Evolutionary conservation across 1,140 invertebrate species (phyloP), one percentile per base, ranked within the genome.

Genomic region (Subanguina moxae): DNA sequence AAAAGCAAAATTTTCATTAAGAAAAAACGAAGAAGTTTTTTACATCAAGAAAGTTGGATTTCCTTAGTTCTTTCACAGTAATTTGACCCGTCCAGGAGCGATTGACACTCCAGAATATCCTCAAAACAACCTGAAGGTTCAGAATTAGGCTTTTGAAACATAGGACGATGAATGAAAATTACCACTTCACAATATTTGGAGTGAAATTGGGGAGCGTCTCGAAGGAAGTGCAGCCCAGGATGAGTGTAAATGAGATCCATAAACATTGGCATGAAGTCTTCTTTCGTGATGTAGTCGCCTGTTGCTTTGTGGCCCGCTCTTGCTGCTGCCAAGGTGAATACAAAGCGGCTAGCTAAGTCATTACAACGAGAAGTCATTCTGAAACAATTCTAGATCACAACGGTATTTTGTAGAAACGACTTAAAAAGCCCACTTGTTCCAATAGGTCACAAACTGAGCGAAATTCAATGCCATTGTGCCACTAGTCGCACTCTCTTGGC

Each of bases 211-310:
- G 90, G 91, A 57, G 94, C 93, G 85, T 96, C 92, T 83, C 94
- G 92, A 17, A 98, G 87, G 86, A 97, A 97, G 48, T 89, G 92
- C 65, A 98, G 86, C 56, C 95, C 95, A 1, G 95, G 94, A 87
- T 99, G 94, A n/a, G 94, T 94, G 82, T 98, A 93, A 25, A 99
- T 94, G 0, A 99, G 91, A 85, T 99, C 96, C 86, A 97, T 91
- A 52, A 94, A 66, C 56, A 77, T 77, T 42, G 91, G 89, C 74
- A 94, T 90, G 81, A 98, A 90, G 85, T 98, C 94, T 15, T 87
- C 87, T 48, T 85, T 84, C 17, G 85, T 72, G 28, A 88, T 71
- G 77, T 86, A 86, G 74, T 83, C 78, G 28, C 42, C n/a, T 84
- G 67, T 21, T 43, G 32, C 56, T 43, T 66, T 42, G 43, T 71